Base-by-base conservation (phyloP, 2,888 invertebrate species). In the Lasioglossum figueresi region DNA sequence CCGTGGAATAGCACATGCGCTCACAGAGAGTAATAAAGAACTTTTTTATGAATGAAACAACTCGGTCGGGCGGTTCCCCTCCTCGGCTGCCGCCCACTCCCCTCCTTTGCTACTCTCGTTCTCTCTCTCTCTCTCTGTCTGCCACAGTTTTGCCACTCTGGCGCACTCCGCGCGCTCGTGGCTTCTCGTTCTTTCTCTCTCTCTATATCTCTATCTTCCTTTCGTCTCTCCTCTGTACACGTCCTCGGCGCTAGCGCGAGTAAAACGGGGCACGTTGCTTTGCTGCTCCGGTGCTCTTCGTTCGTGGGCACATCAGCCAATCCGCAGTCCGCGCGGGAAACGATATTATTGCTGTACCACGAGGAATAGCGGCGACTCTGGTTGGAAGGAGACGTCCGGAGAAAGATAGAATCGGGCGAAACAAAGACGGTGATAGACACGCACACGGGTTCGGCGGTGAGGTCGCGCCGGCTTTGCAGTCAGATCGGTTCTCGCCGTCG, bases 41-140 rank as follows among this genome's bases (percentile, higher is more conserved):
- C 93, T 94, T 94, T 95, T 95, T 95, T 95, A 95, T 95, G 95
- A 95, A 95, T 95, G 95, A 95, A 95, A 94, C 92, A 91, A 92
- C 90, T 91, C 91, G 88, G 90, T 86, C 90, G 89, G 87, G 79
- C 87, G 88, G 89, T 90, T 88, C 83, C 88, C 85, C 83, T 84
- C 86, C 83, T 82, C 79, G 75, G 72, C 83, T 72, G 70, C 72
- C 79, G n/a, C 48, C 71, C 78, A 75, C 74, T 70, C 76, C 56
- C 74, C 77, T 70, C 76, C 77, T 31, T 59, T 66, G 19, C 31
- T 66, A 70, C 76, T 71, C 70, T 76, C 37, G 71, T 72, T 79
- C 80, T 85, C 80, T 76, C 79, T 56, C 45, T 68, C 66, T 40
- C 40, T 40, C 40, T 40, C 31, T n/a, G 59, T 84, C 56, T 45